Evolutionary conservation across 2,888 invertebrate genomes (phyloP).

Genomic region (Cosmopolites sordidus): DNA sequence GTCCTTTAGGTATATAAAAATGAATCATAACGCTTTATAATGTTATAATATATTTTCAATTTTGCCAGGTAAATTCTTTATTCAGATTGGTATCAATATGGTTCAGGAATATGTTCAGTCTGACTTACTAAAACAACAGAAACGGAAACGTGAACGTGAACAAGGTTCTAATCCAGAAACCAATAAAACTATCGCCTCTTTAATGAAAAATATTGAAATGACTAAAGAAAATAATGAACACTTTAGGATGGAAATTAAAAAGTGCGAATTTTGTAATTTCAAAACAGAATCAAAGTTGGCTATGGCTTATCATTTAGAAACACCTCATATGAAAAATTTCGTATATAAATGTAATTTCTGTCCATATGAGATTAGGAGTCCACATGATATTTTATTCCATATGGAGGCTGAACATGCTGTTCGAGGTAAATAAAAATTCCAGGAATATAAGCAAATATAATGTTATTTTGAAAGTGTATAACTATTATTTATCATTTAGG

Average conservation of each 20-base stretch:
- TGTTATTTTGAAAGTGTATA: background rate
- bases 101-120: constrained; percentile 88
- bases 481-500: constrained; percentile 41
- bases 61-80: constrained; percentile 58
- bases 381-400: constrained; percentile 84
- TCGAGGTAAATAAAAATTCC: constrained; percentile 50
- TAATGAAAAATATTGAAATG: constrained; percentile 79
- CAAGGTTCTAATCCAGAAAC: constrained; percentile 64
- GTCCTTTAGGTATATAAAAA: constrained; percentile 71
- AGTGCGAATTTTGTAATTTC: constrained; percentile 86
- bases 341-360: constrained; percentile 67
- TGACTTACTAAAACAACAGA: constrained; percentile 84
- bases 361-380: constrained; percentile 59
- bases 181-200: constrained; percentile 73
- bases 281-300: constrained; percentile 81
- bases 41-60: background rate
- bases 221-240: constrained; percentile 83
- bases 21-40: too few relatives aligned
- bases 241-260: constrained; percentile 61
- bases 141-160: constrained; percentile 74
- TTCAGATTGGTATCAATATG: constrained; percentile 84
- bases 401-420: constrained; percentile 88
- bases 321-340: constrained; percentile 86
- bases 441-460: too few relatives aligned
- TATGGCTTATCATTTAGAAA: constrained; percentile 83